These are phyloP conservation scores for Damaliscus lunatus DNA, from an alignment of 2,113 vertebrate species.

Conservation along the genomic window DNA sequence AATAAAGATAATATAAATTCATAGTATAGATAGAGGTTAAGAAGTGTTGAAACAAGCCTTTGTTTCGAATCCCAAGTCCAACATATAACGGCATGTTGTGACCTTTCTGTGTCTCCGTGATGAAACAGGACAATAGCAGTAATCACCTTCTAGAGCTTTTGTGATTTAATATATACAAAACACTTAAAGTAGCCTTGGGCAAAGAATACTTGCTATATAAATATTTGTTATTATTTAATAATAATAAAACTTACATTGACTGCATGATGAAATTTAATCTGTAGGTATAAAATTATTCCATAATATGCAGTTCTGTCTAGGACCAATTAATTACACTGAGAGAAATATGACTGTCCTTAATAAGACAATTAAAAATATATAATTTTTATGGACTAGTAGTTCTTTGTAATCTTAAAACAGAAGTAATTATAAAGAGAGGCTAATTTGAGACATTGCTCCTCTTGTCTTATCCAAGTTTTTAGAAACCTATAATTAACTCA, in stretches of 20 bases:
- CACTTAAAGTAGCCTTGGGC: not conserved
- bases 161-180: not conserved
- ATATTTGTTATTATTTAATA: not conserved
- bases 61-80: not conserved
- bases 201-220: not conserved
- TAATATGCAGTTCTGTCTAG: not conserved
- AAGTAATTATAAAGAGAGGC: not conserved
- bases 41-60: not conserved
- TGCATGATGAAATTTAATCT: not conserved
- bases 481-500: not conserved
- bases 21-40: not conserved
- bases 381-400: not conserved
- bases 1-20: not conserved
- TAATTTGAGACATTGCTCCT: not conserved
- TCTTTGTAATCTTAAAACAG: not conserved
- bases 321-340: not conserved
- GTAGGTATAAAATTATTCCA: not conserved
- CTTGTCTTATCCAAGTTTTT: not conserved
- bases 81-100: not conserved
- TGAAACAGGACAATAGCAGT: not conserved
- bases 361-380: not conserved
- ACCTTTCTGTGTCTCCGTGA: not conserved
- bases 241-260: not conserved
- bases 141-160: not conserved
- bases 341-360: not conserved